phyloP scores from a whole-genome alignment of 1,140 invertebrate genomes.

The Aricia agestis region DNA sequence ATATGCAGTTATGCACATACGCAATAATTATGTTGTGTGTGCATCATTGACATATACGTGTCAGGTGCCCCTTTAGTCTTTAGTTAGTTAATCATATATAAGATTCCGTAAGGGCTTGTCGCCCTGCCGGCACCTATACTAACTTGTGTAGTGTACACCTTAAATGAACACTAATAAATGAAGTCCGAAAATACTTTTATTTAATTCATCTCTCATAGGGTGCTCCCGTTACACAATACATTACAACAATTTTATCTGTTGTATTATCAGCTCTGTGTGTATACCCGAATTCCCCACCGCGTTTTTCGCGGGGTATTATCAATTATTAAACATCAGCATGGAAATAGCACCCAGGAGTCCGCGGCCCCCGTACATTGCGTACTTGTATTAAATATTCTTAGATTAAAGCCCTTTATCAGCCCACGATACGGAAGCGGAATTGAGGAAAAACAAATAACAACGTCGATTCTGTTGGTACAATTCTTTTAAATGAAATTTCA shows the following conservation, averaged over 20 bases:
- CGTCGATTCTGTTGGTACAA: constrained; percentile 7
- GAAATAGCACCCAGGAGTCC: constrained; percentile 72
- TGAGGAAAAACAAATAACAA: constrained; percentile 18
- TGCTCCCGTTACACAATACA: too few relatives aligned
- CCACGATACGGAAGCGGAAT: constrained; percentile 25
- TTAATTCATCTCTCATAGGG: too few relatives aligned
- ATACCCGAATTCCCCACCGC: constrained; percentile 43
- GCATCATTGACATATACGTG: too few relatives aligned
- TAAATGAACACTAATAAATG: too few relatives aligned
- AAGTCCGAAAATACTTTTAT: too few relatives aligned
- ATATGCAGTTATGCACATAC: too few relatives aligned
- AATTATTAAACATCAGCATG: constrained; percentile 76
- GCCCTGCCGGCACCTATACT: too few relatives aligned
- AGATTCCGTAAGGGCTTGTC: too few relatives aligned
- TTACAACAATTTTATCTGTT: not conserved
- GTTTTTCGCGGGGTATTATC: constrained; percentile 75
- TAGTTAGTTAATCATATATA: too few relatives aligned
- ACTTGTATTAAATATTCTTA: constrained; percentile 72
- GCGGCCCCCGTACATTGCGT: constrained; percentile 55
- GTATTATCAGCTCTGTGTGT: constrained; percentile 43
- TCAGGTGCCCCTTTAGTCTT: too few relatives aligned
- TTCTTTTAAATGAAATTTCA: not conserved
- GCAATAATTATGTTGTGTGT: too few relatives aligned
- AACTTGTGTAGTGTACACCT: too few relatives aligned
- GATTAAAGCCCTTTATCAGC: constrained; percentile 39